Conservation (phyloP, 2,888 invertebrate genomes). For the Pomacea canaliculata region DNA sequence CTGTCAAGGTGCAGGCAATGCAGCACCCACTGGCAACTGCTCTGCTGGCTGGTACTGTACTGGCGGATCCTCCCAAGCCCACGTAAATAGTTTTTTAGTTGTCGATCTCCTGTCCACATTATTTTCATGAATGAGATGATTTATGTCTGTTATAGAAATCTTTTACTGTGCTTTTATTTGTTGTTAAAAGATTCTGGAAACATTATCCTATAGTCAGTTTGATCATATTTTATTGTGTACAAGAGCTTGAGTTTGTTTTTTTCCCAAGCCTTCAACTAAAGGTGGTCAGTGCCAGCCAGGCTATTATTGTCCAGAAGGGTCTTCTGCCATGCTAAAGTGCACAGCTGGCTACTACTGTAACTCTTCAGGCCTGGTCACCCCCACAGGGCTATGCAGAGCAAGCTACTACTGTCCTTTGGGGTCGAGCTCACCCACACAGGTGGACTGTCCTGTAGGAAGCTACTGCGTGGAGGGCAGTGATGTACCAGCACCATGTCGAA, state of each 20-base stretch:
- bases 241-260: too few species aligned
- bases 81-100: constrained; percentile 38
- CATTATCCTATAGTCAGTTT: background rate
- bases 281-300: constrained; percentile 64
- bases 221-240: too few species aligned
- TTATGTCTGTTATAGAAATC: background rate
- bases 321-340: constrained; percentile 52
- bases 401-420: constrained; percentile 61
- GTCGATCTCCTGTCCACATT: background rate
- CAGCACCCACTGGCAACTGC: constrained; percentile 55
- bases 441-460: constrained; percentile 43
- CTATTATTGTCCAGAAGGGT: constrained; percentile 62
- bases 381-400: constrained; percentile 56
- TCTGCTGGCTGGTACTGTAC: constrained; percentile 61
- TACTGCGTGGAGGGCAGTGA: constrained; percentile 57
- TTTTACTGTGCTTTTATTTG: background rate
- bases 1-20: constrained; percentile 57
- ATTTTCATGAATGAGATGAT: background rate
- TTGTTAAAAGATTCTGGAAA: background rate
- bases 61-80: constrained; percentile 50
- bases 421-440: constrained; percentile 45
- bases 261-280: constrained; percentile 48
- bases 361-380: constrained; percentile 48
- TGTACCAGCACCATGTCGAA: constrained; percentile 57
- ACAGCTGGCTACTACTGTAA: constrained; percentile 64